These are phyloP conservation scores for Onthophagus sagittarius DNA, from an alignment of 2,888 invertebrate species.

Conservation along the genomic window DNA sequence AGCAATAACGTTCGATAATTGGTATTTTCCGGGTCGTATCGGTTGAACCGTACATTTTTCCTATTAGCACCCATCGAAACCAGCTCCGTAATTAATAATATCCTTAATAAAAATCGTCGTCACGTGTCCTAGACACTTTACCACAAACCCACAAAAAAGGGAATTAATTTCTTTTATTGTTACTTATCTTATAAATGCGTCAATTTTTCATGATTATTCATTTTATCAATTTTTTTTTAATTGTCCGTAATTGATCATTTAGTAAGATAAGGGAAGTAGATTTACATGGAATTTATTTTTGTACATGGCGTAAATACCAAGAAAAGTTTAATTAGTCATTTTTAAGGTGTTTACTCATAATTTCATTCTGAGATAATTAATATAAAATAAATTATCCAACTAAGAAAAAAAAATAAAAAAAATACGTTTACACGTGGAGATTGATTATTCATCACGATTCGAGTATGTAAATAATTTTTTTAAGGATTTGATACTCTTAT, in stretches of 20 bases:
- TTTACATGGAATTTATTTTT: slow-evolving; percentile 11
- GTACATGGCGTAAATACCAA: not conserved
- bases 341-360: not conserved
- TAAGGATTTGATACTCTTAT: not conserved
- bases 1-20: slow-evolving; percentile 6
- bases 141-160: not conserved
- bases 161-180: slow-evolving; percentile 7
- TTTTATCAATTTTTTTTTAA: slow-evolving; percentile 15
- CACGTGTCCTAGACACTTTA: slow-evolving; percentile 27
- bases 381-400: too few relatives aligned
- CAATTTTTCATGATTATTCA: slow-evolving; percentile 15
- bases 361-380: too few relatives aligned
- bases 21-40: not conserved
- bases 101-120: slow-evolving; percentile 29
- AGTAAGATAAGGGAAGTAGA: slow-evolving; percentile 7
- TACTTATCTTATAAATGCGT: slow-evolving; percentile 9
- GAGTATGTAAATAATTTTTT: not conserved
- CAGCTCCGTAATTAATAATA: slow-evolving; percentile 32
- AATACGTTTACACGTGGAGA: not conserved
- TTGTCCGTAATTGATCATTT: slow-evolving; percentile 15
- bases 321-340: not conserved
- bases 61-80: slow-evolving; percentile 30
- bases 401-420: too few relatives aligned
- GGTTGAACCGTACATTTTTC: slow-evolving; percentile 23
- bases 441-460: not conserved